Evolutionary conservation across 2,888 invertebrate species (phyloP).

Genomic region (Cactoblastis cactorum): DNA sequence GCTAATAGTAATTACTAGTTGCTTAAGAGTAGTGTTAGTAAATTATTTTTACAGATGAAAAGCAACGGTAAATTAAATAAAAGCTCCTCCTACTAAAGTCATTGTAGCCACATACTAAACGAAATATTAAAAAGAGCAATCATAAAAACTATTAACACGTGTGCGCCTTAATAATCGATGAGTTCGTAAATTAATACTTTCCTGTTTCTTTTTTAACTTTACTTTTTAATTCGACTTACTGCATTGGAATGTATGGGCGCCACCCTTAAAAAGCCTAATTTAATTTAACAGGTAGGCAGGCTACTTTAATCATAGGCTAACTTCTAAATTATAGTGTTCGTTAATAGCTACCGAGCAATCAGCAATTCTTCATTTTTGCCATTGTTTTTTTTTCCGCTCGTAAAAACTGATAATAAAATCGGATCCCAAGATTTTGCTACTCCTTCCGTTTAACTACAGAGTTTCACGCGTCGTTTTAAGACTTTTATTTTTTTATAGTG

Average conservation of each 20-base stretch:
- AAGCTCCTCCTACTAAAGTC: not conserved
- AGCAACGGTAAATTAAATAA: constrained; percentile 3
- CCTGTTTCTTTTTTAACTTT: constrained; percentile 52
- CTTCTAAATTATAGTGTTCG: constrained; percentile 69
- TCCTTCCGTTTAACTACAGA: constrained; percentile 37
- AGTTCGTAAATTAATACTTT: constrained; percentile 64
- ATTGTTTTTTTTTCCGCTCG: constrained; percentile 62
- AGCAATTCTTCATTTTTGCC: constrained; percentile 76
- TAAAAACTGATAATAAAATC: constrained; percentile 47
- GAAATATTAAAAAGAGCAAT: constrained; percentile 37
- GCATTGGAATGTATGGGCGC: constrained; percentile 56
- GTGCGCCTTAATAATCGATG: constrained; percentile 60
- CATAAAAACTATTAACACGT: constrained; percentile 65
- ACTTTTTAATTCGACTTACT: constrained; percentile 47
- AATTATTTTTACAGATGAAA: not conserved
- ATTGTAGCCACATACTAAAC: not conserved
- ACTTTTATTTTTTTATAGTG: too few relatives aligned
- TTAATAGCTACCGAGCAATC: constrained; percentile 74
- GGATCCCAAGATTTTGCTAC: constrained; percentile 37
- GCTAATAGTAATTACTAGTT: too few relatives aligned
- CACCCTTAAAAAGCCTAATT: constrained; percentile 76
- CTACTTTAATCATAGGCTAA: constrained; percentile 75
- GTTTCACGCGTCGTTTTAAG: too few relatives aligned
- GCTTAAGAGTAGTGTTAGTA: too few relatives aligned
- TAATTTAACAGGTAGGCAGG: constrained; percentile 79